Evolutionary conservation across 2,113 vertebrate genomes (phyloP).

Genomic region (Sterna hirundo): DNA sequence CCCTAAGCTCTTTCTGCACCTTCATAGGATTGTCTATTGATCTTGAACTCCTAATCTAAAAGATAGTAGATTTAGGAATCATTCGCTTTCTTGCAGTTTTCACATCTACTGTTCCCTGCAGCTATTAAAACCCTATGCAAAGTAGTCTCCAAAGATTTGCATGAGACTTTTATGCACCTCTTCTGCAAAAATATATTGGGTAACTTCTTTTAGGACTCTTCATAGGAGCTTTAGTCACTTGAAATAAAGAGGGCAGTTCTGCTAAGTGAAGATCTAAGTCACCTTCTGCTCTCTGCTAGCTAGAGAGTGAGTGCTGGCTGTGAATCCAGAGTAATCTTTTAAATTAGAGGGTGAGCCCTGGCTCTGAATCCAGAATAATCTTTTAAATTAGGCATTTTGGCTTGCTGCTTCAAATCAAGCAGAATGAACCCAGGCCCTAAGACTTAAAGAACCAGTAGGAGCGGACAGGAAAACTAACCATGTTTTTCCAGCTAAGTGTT

Average conservation of each 20-base stretch:
- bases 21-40: neutral
- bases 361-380: neutral
- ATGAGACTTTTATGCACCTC: neutral
- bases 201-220: neutral
- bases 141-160: neutral
- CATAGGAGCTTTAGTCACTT: neutral
- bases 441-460: neutral
- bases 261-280: neutral
- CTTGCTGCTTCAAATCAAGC: neutral
- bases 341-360: neutral
- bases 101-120: neutral
- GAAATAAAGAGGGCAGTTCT: neutral
- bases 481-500: neutral
- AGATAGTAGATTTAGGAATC: neutral
- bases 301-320: neutral
- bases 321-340: neutral
- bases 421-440: neutral
- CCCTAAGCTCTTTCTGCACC: neutral
- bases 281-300: neutral
- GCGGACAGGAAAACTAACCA: neutral
- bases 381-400: neutral
- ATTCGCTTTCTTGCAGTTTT: neutral
- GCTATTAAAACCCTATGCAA: neutral
- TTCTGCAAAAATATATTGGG: rapidly evolving
- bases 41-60: neutral